phyloP scores from a whole-genome alignment of 1,140 invertebrate species.

The Aphaenogaster ashmeadi region DNA sequence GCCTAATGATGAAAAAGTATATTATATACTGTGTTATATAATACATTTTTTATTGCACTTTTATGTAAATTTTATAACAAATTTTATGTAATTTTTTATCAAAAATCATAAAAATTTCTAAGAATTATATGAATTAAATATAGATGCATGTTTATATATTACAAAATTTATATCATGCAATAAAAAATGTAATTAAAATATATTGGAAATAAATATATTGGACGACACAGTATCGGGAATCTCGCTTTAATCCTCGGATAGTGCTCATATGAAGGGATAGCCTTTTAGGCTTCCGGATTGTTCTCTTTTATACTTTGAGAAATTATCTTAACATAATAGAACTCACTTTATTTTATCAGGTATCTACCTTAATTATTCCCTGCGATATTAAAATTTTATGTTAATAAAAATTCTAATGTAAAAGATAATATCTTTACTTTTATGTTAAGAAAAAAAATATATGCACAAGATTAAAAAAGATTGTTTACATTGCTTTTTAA shows the following conservation, averaged over 20 bases:
- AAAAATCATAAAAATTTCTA: not conserved
- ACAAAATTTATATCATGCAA: not conserved
- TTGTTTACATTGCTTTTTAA: not conserved
- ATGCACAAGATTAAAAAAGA: not conserved
- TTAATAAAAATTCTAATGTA: conserved; percentile 21
- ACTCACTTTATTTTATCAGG: conserved; percentile 21
- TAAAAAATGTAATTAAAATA: conserved; percentile 26
- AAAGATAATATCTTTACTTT: not conserved
- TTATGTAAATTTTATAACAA: not conserved
- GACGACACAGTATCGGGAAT: conserved; percentile 15
- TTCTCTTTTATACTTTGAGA: conserved; percentile 34
- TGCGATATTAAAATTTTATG: conserved; percentile 5
- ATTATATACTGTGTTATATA: not conserved
- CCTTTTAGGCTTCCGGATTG: conserved; percentile 17
- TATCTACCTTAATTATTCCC: not conserved
- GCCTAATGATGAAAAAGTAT: not conserved
- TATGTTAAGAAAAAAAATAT: not conserved
- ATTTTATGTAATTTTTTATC: not conserved
- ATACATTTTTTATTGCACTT: not conserved
- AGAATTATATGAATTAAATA: not conserved
- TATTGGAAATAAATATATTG: conserved; percentile 32
- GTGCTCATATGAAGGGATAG: not conserved
- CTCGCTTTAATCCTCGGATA: conserved; percentile 20
- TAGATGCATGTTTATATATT: too few species aligned
- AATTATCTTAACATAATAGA: conserved; percentile 44